A percentile compares a stretch with the other conserved stretches of the same genome.
Conservation (phyloP, 2,113 vertebrate species). For the Sceloporus tristichus region DNA sequence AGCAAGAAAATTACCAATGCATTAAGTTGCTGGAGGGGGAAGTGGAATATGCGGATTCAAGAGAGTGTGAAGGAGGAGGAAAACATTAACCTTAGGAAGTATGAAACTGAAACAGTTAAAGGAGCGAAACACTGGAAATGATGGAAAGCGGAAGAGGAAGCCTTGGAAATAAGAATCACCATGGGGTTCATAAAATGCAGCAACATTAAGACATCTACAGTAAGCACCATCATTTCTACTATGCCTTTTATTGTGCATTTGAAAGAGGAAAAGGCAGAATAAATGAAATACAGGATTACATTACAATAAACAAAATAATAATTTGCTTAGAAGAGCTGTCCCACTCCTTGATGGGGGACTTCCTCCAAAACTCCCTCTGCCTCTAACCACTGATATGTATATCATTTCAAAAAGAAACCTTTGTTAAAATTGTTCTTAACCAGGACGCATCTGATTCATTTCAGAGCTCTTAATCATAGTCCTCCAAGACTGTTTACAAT, state of each 20-base stretch:
- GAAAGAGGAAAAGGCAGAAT: constrained; percentile 4
- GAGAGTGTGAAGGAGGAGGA: not conserved
- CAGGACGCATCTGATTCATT: constrained; percentile 66
- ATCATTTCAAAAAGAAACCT: not conserved
- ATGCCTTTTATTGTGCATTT: not conserved
- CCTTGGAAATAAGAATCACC: not conserved
- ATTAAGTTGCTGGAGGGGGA: not conserved
- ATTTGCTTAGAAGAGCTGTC: constrained; percentile 8
- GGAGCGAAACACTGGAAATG: not conserved
- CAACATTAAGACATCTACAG: not conserved
- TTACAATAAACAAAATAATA: not conserved
- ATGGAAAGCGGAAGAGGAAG: not conserved
- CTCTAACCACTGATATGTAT: not conserved
- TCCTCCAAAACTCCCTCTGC: not conserved
- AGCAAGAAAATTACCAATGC: not conserved
- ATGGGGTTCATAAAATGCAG: not conserved
- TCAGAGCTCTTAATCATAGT: constrained; percentile 63
- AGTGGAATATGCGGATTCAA: not conserved
- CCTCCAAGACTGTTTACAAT: constrained; percentile 24
- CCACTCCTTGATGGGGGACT: not conserved
- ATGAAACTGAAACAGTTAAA: constrained; percentile 5
- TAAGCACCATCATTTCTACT: not conserved
- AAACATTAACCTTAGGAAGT: not conserved
- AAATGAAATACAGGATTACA: not conserved
- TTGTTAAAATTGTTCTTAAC: constrained; percentile 40